A percentile compares a stretch with the other conserved stretches of the same genome.
These are phyloP conservation scores for Campopleginae sp. DNA, from an alignment of 2,888 invertebrate genomes.

Conservation along the genomic window DNA sequence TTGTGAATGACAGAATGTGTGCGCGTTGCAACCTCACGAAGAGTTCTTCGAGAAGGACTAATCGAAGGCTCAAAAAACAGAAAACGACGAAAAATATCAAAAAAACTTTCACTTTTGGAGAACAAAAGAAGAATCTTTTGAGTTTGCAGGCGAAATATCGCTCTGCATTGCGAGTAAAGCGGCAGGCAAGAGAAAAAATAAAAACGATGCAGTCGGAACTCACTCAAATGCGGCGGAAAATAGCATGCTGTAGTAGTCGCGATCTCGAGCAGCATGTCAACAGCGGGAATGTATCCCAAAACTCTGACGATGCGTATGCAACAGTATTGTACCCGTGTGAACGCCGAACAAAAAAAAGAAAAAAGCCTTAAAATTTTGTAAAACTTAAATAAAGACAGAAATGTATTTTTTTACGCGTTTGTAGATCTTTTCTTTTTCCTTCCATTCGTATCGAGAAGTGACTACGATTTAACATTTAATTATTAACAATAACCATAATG, in stretches of 20 bases:
- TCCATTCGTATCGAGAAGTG: no score
- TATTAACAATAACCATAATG: no score
- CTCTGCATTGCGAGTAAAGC: neutral
- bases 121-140: neutral
- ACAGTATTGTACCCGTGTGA: conserved; percentile 38
- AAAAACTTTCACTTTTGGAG: neutral
- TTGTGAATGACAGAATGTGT: conserved; percentile 18
- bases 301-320: conserved; percentile 34
- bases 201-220: conserved; percentile 11
- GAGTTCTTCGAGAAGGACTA: neutral
- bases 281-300: neutral
- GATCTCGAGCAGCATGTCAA: neutral
- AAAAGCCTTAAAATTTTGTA: conserved; percentile 46
- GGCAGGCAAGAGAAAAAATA: conserved; percentile 12
- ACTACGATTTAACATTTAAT: no score
- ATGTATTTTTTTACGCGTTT: neutral
- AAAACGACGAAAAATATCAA: neutral
- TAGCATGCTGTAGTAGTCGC: neutral
- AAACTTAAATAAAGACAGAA: neutral
- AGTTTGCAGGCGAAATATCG: neutral
- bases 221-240: neutral
- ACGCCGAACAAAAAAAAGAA: conserved; percentile 40
- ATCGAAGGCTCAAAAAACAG: neutral
- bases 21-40: neutral
- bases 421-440: no score